A percentile compares a stretch with the other conserved stretches of the same genome.
Evolutionary conservation across 1,140 invertebrate species (phyloP).

Genomic region (Leptopilina clavipes): DNA sequence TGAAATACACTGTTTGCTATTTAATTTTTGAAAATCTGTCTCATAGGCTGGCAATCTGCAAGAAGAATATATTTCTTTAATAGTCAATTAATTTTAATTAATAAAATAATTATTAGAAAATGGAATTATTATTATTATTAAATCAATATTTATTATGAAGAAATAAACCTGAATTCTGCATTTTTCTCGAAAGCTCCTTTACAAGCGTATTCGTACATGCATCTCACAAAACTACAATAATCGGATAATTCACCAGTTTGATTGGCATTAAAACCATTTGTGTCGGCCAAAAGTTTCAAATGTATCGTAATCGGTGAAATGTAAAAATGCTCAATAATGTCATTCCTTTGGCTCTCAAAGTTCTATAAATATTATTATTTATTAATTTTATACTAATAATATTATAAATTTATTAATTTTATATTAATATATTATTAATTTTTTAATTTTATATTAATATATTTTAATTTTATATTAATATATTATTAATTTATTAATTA

Average conservation of each 20-base stretch:
- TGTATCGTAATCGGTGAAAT: conserved; percentile 81
- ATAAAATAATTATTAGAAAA: too few relatives aligned
- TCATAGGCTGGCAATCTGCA: conserved; percentile 88
- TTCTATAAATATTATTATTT: conserved; percentile 41
- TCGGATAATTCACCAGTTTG: conserved; percentile 49
- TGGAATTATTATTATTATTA: too few relatives aligned
- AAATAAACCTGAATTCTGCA: conserved; percentile 76
- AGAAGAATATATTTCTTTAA: conserved; percentile 47
- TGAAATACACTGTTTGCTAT: conserved; percentile 76
- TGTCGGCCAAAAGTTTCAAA: conserved; percentile 78
- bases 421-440: too few relatives aligned
- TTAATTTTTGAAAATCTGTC: conserved; percentile 79
- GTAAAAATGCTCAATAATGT: conserved; percentile 81
- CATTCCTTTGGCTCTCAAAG: conserved; percentile 58
- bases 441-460: too few relatives aligned
- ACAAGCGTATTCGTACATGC: conserved; percentile 65
- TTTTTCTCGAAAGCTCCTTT: conserved; percentile 70
- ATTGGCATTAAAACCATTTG: conserved; percentile 56
- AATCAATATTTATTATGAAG: conserved; percentile 33
- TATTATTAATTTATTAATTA: too few relatives aligned
- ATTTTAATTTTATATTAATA: too few relatives aligned
- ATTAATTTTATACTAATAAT: too few relatives aligned
- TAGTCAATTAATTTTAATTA: too few relatives aligned
- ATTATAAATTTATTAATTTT: too few relatives aligned
- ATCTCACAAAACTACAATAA: conserved; percentile 59